phyloP scores from a whole-genome alignment of 2,888 invertebrate genomes.

The Trichopoda pennipes region DNA sequence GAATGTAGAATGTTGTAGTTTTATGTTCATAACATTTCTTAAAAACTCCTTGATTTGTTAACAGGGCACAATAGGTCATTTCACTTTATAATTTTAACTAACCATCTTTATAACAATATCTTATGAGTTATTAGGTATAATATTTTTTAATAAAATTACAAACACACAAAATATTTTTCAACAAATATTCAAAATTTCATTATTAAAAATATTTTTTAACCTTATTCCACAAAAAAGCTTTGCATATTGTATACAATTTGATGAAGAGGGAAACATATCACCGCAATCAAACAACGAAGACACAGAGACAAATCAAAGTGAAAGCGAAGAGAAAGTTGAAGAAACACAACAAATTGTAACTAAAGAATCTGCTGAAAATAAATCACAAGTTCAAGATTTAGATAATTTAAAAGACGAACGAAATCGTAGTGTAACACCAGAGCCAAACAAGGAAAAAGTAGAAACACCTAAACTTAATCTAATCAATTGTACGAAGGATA shows the following conservation, averaged over 20 bases:
- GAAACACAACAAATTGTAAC: not conserved
- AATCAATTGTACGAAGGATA: conserved; percentile 73
- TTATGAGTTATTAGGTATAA: too few species aligned
- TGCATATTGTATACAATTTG: conserved; percentile 76
- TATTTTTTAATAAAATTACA: too few species aligned
- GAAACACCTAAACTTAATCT: conserved; percentile 72
- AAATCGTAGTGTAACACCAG: conserved; percentile 66
- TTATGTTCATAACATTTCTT: too few species aligned
- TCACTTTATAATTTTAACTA: too few species aligned
- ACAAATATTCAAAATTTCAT: not conserved
- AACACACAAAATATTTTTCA: too few species aligned
- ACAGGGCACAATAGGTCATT: too few species aligned
- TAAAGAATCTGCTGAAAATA: conserved; percentile 36
- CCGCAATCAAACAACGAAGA: conserved; percentile 69
- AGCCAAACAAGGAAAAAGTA: conserved; percentile 48
- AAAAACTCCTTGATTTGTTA: too few species aligned
- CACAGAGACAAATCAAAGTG: not conserved
- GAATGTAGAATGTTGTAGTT: too few species aligned
- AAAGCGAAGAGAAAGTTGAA: conserved; percentile 15
- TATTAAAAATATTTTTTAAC: conserved; percentile 10
- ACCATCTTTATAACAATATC: too few species aligned
- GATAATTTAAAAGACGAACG: not conserved
- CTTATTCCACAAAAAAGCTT: conserved; percentile 72
- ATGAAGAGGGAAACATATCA: conserved; percentile 76
- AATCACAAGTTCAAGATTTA: not conserved